Conservation (phyloP, 2,888 invertebrate species). For the Tenthredo notha region DNA sequence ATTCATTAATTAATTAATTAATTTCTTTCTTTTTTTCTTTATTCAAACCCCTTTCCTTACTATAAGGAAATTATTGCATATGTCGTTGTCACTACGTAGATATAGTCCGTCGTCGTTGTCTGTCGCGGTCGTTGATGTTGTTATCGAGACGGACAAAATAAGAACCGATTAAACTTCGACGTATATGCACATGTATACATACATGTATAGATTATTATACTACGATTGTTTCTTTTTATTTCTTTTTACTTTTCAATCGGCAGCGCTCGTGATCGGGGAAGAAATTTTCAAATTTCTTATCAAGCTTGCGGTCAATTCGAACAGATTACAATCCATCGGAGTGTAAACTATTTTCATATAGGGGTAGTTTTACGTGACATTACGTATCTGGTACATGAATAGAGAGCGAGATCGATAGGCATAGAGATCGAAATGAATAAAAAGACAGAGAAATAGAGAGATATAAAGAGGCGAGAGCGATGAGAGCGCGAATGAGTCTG, state of each 20-base stretch:
- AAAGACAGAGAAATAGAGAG: background rate
- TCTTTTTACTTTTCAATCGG: background rate
- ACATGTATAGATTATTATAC: background rate
- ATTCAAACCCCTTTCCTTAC: background rate
- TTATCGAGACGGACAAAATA: background rate
- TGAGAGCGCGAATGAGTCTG: background rate
- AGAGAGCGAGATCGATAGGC: background rate
- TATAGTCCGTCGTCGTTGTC: background rate
- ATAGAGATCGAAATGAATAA: background rate
- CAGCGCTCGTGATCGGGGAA: background rate
- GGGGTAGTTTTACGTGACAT: background rate
- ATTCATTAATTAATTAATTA: background rate
- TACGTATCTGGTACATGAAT: background rate
- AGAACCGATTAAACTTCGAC: background rate
- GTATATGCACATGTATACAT: background rate
- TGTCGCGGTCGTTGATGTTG: background rate
- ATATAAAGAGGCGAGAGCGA: background rate
- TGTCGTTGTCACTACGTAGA: background rate
- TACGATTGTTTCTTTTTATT: background rate
- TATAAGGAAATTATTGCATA: background rate
- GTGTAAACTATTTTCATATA: background rate
- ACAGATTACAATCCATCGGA: background rate
- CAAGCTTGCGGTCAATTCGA: background rate
- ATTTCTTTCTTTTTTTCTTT: background rate
- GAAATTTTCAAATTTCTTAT: background rate